Conservation (phyloP, 2,113 vertebrate genomes). For the Passer domesticus region DNA sequence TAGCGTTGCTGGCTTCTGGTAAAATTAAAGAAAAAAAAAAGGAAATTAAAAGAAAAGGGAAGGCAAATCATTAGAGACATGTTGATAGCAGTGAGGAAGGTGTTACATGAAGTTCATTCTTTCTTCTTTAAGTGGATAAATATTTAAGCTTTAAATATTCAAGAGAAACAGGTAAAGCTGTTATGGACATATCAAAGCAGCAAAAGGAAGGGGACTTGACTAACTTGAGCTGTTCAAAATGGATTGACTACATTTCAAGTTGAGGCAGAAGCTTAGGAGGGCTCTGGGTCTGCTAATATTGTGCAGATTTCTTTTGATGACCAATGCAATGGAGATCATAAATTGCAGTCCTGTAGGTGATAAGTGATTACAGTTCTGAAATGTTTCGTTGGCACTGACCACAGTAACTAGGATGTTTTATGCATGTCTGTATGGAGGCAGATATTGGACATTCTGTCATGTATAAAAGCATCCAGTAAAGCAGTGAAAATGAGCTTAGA, state of each 20-base stretch:
- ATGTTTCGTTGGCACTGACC: rapidly evolving
- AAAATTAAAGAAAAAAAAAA: neutral
- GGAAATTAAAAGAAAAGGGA: neutral
- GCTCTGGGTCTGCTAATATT: neutral
- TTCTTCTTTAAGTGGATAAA: neutral
- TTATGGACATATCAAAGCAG: neutral
- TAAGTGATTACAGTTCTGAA: neutral
- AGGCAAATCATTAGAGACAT: neutral
- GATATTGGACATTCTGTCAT: neutral
- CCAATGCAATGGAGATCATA: neutral
- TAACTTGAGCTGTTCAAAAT: neutral
- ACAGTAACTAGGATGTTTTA: neutral
- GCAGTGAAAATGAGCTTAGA: neutral
- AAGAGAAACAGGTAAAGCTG: neutral
- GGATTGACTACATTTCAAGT: neutral
- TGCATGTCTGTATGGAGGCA: neutral
- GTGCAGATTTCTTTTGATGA: neutral
- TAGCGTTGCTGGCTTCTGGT: neutral
- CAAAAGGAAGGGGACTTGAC: neutral
- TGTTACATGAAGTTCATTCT: neutral
- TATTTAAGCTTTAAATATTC: neutral
- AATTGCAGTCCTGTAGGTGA: neutral
- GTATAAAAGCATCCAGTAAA: neutral
- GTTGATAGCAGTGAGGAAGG: neutral
- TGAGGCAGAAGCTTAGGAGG: neutral